phyloP scores from a whole-genome alignment of 1,140 invertebrate species.

The Drosophila watanabei region DNA sequence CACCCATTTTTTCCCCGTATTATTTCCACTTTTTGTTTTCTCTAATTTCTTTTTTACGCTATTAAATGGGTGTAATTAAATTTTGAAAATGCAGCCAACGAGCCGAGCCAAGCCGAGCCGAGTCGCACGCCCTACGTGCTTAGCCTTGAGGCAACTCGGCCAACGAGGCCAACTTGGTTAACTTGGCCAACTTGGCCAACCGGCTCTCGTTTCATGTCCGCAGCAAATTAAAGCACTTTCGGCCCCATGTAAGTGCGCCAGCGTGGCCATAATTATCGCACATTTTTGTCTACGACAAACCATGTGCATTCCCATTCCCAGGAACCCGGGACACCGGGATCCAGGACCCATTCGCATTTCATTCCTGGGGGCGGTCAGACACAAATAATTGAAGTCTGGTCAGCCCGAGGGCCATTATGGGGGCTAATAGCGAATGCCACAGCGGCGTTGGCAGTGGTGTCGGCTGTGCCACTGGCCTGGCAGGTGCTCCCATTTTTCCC shows the following conservation, averaged over 20 bases:
- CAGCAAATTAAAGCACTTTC: slow-evolving; percentile 68
- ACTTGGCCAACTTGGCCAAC: slow-evolving; percentile 35
- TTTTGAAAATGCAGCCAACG: slow-evolving; percentile 49
- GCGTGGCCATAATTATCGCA: slow-evolving; percentile 65
- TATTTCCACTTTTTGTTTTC: slow-evolving; percentile 37
- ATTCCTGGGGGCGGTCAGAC: slow-evolving; percentile 21
- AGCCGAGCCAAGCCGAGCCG: slow-evolving; percentile 2
- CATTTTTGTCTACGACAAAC: slow-evolving; percentile 60
- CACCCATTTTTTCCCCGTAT: slow-evolving; percentile 7
- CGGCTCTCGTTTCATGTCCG: slow-evolving; percentile 62
- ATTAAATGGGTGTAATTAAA: slow-evolving; percentile 80
- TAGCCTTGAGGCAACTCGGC: slow-evolving; percentile 52
- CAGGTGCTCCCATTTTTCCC: slow-evolving; percentile 40
- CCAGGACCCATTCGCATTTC: slow-evolving; percentile 4
- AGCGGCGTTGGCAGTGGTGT: neutral
- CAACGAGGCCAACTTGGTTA: slow-evolving; percentile 20
- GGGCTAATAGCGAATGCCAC: slow-evolving; percentile 16
- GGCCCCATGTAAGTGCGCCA: slow-evolving; percentile 41
- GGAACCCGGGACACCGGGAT: neutral
- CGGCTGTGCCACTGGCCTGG: neutral
- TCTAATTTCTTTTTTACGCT: slow-evolving; percentile 66
- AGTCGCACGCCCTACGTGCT: slow-evolving; percentile 33
- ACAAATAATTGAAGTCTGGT: slow-evolving; percentile 52
- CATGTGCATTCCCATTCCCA: slow-evolving; percentile 51
- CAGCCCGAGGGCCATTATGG: slow-evolving; percentile 33